Conservation (phyloP, 2,888 invertebrate species). For the Polymixis lichenea region DNA sequence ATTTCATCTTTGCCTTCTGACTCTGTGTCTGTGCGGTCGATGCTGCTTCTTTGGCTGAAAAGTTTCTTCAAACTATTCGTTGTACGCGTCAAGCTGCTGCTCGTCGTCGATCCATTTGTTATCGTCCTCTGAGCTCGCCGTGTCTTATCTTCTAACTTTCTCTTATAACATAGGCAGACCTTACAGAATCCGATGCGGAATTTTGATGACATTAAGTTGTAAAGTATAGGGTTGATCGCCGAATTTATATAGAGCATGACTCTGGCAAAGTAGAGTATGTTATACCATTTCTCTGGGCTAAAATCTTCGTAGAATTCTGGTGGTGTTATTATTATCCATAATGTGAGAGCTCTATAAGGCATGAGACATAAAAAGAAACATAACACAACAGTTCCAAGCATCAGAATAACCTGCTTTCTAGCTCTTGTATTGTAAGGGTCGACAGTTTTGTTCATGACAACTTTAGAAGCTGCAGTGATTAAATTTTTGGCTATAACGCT, state of each 20-base stretch:
- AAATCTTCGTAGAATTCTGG: conserved; percentile 92
- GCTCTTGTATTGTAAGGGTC: conserved; percentile 93
- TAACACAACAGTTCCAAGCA: conserved; percentile 96
- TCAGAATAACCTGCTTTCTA: conserved; percentile 95
- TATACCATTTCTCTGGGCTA: conserved; percentile 95
- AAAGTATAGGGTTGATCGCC: conserved; percentile 97
- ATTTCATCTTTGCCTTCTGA: conserved; percentile 77
- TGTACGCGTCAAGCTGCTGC: conserved; percentile 91
- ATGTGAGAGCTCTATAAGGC: conserved; percentile 95
- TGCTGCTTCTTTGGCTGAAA: conserved; percentile 84
- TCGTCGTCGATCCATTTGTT: conserved; percentile 91
- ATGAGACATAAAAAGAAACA: conserved; percentile 97
- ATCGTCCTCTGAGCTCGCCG: conserved; percentile 87
- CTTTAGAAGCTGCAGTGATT: conserved; percentile 92
- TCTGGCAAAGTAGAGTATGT: conserved; percentile 95
- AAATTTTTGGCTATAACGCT: conserved; percentile 95
- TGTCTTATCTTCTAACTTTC: conserved; percentile 82
- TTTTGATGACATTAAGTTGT: conserved; percentile 97
- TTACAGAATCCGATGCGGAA: conserved; percentile 95
- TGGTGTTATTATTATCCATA: conserved; percentile 95
- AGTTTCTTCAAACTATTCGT: conserved; percentile 90
- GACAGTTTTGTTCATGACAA: conserved; percentile 93
- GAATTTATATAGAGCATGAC: conserved; percentile 97
- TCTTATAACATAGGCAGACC: conserved; percentile 91
- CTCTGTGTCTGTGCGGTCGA: conserved; percentile 83